Percentiles rank a stretch among this genome's conserved stretches.
Conservation (phyloP, 2,797 vertebrate species). For the Artibeus jamaicensis region DNA sequence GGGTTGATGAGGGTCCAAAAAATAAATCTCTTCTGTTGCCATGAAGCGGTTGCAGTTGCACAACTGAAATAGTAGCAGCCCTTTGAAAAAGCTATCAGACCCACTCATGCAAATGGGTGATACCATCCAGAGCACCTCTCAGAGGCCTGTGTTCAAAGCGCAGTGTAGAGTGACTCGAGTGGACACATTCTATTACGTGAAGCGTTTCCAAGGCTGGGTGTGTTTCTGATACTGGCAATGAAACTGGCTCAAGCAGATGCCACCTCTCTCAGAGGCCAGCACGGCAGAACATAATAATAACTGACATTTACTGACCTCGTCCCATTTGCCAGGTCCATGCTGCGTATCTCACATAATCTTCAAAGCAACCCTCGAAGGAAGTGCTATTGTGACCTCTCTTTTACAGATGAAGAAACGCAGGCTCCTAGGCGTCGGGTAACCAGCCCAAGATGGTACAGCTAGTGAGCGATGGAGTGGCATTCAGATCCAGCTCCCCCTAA, state of each 20-base stretch:
- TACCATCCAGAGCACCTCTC: not conserved
- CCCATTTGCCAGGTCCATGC: not conserved
- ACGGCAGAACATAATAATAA: not conserved
- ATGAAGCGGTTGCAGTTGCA: constrained; percentile 61
- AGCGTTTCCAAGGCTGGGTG: constrained; percentile 50
- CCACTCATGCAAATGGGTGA: constrained; percentile 61
- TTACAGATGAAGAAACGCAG: not conserved
- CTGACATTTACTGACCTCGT: not conserved
- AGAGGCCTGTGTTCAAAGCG: constrained; percentile 12
- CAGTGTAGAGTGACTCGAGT: not conserved
- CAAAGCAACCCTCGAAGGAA: not conserved
- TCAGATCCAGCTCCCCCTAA: not conserved
- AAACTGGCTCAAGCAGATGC: not conserved
- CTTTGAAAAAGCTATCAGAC: constrained; percentile 71
- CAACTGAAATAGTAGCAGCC: constrained; percentile 58
- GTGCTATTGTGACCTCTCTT: not conserved
- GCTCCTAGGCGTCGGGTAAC: not conserved
- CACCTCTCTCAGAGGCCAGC: not conserved
- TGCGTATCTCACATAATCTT: not conserved
- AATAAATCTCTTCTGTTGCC: constrained; percentile 65
- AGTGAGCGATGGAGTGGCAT: not conserved
- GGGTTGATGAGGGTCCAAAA: constrained; percentile 61
- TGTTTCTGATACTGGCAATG: constrained; percentile 4
- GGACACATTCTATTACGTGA: constrained; percentile 33
- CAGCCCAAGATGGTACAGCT: not conserved